Base-by-base conservation (phyloP, 1,140 invertebrate genomes). In the Zaprionus africanus region DNA sequence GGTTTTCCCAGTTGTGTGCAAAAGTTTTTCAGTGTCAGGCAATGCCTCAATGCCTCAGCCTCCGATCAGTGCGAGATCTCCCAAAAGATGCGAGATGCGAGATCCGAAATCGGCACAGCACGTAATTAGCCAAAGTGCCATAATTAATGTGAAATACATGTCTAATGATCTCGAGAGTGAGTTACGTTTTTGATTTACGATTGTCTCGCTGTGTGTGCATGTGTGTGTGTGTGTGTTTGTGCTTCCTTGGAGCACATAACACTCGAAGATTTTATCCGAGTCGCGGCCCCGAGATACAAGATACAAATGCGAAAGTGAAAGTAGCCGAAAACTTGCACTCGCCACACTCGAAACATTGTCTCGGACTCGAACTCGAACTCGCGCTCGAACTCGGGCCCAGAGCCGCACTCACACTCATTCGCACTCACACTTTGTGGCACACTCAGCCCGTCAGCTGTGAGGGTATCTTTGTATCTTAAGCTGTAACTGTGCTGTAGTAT, bases 221-320 rank as follows among this genome's bases (percentile, higher is more conserved):
- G 71, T n/a, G 36, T 60, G 71, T 36, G 62, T 43, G 58, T 51
- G 12, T 15, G 56, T 38, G 5, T 54, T 17, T 24, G 19, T 22
- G 36, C n/a, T 12, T 67, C 66, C 67, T 81, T 63, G 64, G 72
- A 54, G 59, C 67, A 72, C 36, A 53, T 58, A 79, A 86, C 77
- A 46, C 41, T 46, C 82, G 82, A 78, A 71, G 78, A 78, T 36
- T 62, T 36, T 24, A 51, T 51, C 19, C 46, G n/a, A 17, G 6
- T 46, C 7, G n/a, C 46, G 54, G 54, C 69, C n/a, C n/a, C 41
- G 24, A 46, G 38, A 38, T 69, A 62, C 49, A 61, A 61, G 64
- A 69, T 70, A 66, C 65, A 77, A 77, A 82, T 49, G 72, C 64
- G 81, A 88, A 83, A 88, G 85, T 83, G 84, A 87, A 87, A 87